phyloP scores from a whole-genome alignment of 2,888 invertebrate species.

The Meghimatium bilineatum region DNA sequence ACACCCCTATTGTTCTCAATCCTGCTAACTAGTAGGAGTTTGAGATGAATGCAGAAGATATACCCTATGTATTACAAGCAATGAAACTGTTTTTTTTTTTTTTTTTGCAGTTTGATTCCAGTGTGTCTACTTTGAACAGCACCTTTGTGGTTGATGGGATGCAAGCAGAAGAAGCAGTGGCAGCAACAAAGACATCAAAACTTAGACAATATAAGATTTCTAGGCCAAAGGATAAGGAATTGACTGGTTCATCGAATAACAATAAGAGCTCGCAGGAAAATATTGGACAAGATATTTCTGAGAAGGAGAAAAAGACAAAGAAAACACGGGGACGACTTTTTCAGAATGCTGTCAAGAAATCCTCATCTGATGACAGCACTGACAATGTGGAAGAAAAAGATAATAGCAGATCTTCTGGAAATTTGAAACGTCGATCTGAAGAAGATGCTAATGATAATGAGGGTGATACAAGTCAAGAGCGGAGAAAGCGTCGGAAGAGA shows the following conservation, averaged over 20 bases:
- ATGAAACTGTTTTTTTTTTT: background rate
- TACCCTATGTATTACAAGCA: too few species aligned
- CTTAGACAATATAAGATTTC: background rate
- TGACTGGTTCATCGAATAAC: background rate
- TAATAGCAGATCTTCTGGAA: background rate
- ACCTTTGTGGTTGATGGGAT: constrained; percentile 45
- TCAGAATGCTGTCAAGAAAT: constrained; percentile 26
- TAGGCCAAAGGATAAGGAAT: background rate
- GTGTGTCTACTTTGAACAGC: constrained; percentile 27
- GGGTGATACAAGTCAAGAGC: constrained; percentile 27
- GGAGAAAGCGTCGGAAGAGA: constrained; percentile 36
- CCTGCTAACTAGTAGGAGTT: too few species aligned
- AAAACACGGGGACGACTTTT: background rate
- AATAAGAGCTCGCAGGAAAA: constrained; percentile 32
- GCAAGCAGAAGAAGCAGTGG: background rate
- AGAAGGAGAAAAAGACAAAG: constrained; percentile 4
- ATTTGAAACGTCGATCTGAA: constrained; percentile 44
- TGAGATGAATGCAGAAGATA: too few species aligned
- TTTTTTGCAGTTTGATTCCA: constrained; percentile 27
- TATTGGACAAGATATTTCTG: background rate
- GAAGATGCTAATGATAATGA: constrained; percentile 40
- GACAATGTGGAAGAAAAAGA: constrained; percentile 20
- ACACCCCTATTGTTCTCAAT: background rate
- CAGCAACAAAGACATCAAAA: background rate
- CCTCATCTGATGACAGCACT: background rate